Conservation (phyloP, 2,888 invertebrate genomes). For the Diadegma fenestrale region DNA sequence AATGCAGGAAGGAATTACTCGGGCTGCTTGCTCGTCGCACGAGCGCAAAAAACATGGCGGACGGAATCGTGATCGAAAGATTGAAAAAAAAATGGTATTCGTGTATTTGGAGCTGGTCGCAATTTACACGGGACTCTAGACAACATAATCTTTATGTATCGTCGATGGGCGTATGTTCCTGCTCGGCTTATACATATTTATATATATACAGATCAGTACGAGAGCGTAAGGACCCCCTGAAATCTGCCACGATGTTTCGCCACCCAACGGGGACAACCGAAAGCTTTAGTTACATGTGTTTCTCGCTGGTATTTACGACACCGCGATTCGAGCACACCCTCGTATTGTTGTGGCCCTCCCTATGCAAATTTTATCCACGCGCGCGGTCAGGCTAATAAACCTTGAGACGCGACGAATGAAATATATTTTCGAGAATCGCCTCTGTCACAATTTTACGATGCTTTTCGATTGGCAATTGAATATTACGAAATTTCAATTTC, state of each 20-base stretch:
- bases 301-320: conserved; percentile 27
- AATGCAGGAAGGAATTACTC: background rate
- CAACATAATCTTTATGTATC: conserved; percentile 70
- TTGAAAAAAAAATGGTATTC: background rate
- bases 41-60: background rate
- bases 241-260: conserved; percentile 56
- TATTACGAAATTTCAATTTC: background rate
- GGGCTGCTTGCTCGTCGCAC: background rate
- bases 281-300: conserved; percentile 70
- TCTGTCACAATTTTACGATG: background rate
- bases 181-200: conserved; percentile 34
- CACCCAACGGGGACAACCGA: conserved; percentile 36
- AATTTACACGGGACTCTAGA: conserved; percentile 26
- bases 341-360: conserved; percentile 9
- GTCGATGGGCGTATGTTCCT: conserved; percentile 38
- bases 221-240: conserved; percentile 52
- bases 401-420: background rate
- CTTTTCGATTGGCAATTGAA: background rate
- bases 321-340: conserved; percentile 15
- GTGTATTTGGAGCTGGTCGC: conserved; percentile 13
- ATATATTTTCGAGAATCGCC: background rate
- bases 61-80: background rate
- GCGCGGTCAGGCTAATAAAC: conserved; percentile 48
- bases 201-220: background rate
- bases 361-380: conserved; percentile 62